Evolutionary conservation across 2,888 invertebrate genomes (phyloP).

Genomic region (Eulithis testata): DNA sequence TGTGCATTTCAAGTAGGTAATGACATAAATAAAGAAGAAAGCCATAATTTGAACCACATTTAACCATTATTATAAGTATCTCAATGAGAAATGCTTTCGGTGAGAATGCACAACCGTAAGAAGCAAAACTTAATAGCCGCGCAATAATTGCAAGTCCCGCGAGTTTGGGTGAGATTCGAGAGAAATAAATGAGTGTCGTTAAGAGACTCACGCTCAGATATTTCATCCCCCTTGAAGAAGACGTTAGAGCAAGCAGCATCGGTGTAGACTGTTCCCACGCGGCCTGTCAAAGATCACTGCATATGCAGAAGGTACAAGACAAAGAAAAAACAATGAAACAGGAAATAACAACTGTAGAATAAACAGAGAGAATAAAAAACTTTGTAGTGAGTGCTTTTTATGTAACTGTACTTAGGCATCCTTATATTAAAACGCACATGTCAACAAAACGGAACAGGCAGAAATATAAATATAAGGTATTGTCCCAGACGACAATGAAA

Average conservation of each 20-base stretch:
- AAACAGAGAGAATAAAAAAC: too few relatives aligned
- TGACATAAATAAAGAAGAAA: too few relatives aligned
- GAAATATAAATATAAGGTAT: too few relatives aligned
- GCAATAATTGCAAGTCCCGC: slow-evolving; percentile 79
- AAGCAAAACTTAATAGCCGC: slow-evolving; percentile 83
- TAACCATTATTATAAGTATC: too few relatives aligned
- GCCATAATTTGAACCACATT: too few relatives aligned
- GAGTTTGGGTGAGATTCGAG: slow-evolving; percentile 77
- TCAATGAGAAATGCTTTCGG: neutral
- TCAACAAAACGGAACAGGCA: too few relatives aligned
- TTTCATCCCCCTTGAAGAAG: slow-evolving; percentile 82
- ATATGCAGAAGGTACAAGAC: slow-evolving; percentile 2
- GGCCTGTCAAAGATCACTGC: slow-evolving; percentile 57
- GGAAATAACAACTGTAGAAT: too few relatives aligned
- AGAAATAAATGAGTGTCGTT: slow-evolving; percentile 82
- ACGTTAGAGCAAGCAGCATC: slow-evolving; percentile 68
- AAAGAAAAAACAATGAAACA: neutral
- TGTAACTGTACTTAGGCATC: too few relatives aligned
- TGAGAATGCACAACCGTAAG: slow-evolving; percentile 40
- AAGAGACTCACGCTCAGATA: slow-evolving; percentile 81
- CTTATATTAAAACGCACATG: too few relatives aligned
- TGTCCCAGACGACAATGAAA: too few relatives aligned
- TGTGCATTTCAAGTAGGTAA: too few relatives aligned
- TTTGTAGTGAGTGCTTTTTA: too few relatives aligned
- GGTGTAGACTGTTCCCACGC: slow-evolving; percentile 75